These are phyloP conservation scores for Bos indicus DNA, from an alignment of 2,113 vertebrate species.

Conservation along the genomic window DNA sequence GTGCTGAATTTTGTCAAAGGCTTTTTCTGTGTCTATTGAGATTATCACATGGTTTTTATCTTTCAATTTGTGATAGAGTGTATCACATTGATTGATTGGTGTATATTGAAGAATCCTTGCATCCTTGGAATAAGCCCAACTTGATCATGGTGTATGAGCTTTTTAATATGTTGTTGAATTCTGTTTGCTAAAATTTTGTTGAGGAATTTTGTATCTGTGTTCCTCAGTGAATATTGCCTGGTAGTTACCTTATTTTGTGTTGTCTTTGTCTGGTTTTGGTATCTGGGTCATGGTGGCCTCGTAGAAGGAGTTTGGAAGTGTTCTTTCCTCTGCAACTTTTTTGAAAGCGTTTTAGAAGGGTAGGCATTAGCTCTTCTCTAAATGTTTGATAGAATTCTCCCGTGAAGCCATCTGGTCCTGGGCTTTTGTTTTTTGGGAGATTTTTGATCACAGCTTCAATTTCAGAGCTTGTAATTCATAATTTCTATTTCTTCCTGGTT, in stretches of 20 bases:
- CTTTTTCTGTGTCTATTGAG: background rate
- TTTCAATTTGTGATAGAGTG: background rate
- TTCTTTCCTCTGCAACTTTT: background rate
- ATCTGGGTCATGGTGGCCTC: background rate
- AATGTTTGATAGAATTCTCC: background rate
- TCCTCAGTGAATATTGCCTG: background rate
- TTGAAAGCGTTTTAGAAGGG: background rate
- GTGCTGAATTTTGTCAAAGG: background rate
- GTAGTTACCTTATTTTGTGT: background rate
- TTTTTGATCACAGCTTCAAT: background rate
- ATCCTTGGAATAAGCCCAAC: background rate
- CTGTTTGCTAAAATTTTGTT: background rate
- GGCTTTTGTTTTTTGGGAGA: background rate
- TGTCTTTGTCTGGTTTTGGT: background rate
- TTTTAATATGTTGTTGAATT: background rate
- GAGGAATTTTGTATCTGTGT: background rate
- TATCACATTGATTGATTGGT: background rate
- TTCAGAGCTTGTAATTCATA: background rate
- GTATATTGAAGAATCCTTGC: background rate
- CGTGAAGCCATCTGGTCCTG: background rate
- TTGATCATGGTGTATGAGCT: background rate
- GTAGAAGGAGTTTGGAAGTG: background rate
- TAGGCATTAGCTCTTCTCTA: background rate
- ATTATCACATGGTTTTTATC: background rate
- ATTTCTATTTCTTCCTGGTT: background rate